A percentile compares a stretch with the other conserved stretches of the same genome.
Conservation (phyloP, 2,113 vertebrate species). For the Orthonyx spaldingii region DNA sequence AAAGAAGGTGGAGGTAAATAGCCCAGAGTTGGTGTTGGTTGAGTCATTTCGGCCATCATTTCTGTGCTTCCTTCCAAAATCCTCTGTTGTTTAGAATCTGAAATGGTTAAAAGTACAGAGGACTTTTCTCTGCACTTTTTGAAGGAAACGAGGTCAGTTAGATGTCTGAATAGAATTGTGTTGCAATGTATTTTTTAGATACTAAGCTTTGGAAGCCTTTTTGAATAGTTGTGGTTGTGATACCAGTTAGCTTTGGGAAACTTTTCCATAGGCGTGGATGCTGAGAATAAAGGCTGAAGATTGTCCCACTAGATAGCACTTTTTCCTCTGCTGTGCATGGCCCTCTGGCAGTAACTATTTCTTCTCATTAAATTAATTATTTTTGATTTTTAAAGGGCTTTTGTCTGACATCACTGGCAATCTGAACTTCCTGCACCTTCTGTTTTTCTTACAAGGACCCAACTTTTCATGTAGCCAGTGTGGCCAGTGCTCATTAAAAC, state of each 20-base stretch:
- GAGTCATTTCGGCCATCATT: background rate
- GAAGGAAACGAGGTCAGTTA: constrained; percentile 20
- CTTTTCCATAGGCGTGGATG: background rate
- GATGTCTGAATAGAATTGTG: constrained; percentile 8
- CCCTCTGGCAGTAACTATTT: background rate
- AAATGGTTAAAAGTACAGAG: background rate
- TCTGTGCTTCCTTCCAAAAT: background rate
- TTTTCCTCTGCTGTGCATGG: background rate
- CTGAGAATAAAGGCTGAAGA: background rate
- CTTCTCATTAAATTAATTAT: background rate
- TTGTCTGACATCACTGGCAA: background rate
- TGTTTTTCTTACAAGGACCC: background rate
- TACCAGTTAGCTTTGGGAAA: background rate
- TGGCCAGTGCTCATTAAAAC: background rate
- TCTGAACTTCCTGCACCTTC: background rate
- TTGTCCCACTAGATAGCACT: background rate
- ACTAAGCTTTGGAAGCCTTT: background rate
- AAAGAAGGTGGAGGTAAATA: background rate
- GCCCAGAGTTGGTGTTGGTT: background rate
- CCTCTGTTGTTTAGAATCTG: background rate
- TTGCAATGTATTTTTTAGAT: background rate
- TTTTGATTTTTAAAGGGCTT: background rate
- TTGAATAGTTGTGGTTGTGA: background rate
- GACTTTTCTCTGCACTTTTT: background rate
- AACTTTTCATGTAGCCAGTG: background rate